Base-by-base conservation (phyloP, 2,113 vertebrate species). In the Nesoenas mayeri region DNA sequence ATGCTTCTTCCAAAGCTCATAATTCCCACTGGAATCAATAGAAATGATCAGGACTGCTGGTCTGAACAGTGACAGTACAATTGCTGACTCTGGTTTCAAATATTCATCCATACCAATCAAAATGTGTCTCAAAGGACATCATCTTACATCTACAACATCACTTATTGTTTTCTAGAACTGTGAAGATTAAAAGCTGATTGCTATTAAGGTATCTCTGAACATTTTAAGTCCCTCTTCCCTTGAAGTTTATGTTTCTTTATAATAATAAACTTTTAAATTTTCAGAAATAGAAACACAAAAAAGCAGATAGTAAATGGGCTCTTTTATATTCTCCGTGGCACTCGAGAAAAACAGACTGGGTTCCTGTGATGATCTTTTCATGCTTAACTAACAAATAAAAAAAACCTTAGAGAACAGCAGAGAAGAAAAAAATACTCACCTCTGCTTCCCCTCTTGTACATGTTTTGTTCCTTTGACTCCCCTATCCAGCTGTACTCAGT, bases 381-480 rank as follows among this genome's bases (percentile, higher is more conserved):
- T 57, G 24, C 2, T 69, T 64, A 48, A 74, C 31, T 13, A 62
- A 42, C 12, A 62, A 64, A 31, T 4, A 10, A 19, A 61, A 61
- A 26, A 51, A 11, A 11, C 4, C 15, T 47, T 54, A 32, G 22
- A 88, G n/a, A 77, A 48, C 1, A 85, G 17, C 31, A 89, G 54
- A 89, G 22, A 18, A 51, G 51, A 71, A 50, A 48, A 62, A 88
- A 82, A 74, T 29, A 97, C 97, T 98, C 96, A 99, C 99, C 98
- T 98, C 98, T 98, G 96, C 98, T 98, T 89, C 98, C 98, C 95
- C 98, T 98, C 94, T 99, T 98, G 95, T 98, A 98, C 97, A 98
- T 91, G 87, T 98, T 98, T 92, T 98, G 98, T 86, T 99, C 98
- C 97, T 98, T 98, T 91, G 98, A 93, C 95, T 99, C 98, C 81